phyloP scores from a whole-genome alignment of 2,113 vertebrate species.

The Paradoxurus hermaphroditus region DNA sequence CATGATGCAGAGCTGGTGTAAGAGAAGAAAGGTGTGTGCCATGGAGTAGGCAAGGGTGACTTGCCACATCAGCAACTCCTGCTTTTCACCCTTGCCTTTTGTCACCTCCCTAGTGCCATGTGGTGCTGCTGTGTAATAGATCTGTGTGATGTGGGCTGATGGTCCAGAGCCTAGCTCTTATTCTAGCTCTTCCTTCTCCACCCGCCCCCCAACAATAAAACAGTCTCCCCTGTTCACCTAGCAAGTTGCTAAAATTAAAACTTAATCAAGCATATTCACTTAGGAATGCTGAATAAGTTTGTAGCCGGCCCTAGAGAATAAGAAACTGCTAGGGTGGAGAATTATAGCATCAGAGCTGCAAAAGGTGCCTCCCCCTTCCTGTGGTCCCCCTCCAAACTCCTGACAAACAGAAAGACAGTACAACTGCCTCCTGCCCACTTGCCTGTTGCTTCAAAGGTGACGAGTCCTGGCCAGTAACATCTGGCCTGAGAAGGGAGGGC shows the following conservation, averaged over 20 bases:
- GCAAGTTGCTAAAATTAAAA: slow-evolving; percentile 95
- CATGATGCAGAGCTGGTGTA: neutral
- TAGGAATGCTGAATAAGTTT: slow-evolving; percentile 91
- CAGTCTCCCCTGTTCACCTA: slow-evolving; percentile 75
- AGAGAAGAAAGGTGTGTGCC: neutral
- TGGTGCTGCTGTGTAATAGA: slow-evolving; percentile 5
- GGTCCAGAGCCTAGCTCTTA: slow-evolving; percentile 15
- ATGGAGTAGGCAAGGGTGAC: neutral
- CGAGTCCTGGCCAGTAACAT: neutral
- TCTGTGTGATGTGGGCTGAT: slow-evolving; percentile 5
- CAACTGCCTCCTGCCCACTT: neutral
- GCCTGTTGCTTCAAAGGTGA: neutral
- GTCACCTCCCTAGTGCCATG: neutral
- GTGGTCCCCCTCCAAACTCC: neutral
- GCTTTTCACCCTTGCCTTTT: slow-evolving; percentile 9
- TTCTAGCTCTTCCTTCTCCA: neutral
- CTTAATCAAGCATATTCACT: slow-evolving; percentile 91
- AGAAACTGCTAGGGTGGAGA: slow-evolving; percentile 20
- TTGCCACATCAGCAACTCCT: neutral
- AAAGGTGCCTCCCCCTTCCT: neutral
- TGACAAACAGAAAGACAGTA: neutral
- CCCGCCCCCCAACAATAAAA: neutral
- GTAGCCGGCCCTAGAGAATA: slow-evolving; percentile 73
- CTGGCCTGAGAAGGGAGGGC: neutral
- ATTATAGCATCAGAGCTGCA: neutral